Evolutionary conservation across 2,888 invertebrate species (phyloP), one percentile per base, ranked within the genome.

Genomic region (Coecobrya sp.): DNA sequence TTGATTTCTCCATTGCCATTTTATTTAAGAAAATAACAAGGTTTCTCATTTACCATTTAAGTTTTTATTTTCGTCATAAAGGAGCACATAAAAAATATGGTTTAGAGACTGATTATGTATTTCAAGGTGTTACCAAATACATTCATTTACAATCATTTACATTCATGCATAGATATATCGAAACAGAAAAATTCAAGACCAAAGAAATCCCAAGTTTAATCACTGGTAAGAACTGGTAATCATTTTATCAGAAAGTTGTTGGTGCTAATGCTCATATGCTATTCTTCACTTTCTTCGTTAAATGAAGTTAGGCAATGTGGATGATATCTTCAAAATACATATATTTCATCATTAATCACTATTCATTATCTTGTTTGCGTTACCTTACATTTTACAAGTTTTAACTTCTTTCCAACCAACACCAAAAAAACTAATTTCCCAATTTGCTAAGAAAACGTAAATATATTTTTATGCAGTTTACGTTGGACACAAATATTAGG

Each of bases 201-300:
- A 84, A 84, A 84, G 65, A 84, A 49, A 62, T 84, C 22, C 84
- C 65, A 88, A 79, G 30, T n/a, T 49, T 25, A 87, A 86, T 25
- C 30, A 73, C 36, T 52, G 49, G 52, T 27, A 16, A 52, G 8
- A 55, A 73, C 73, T 62, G 55, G 76, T 55, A 86, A 84, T 84
- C 62, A 82, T 42, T 19, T n/a, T n/a, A 52, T 27, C 42, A 76
- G n/a, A 45, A 84, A 84, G 82, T 84, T 65, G 88, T 88, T 79
- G 88, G 88, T 88, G 88, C 88, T 88, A 88, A 79, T 88, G 88
- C 79, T 88, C 88, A 88, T n/a, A n/a, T 30, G 42, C 22, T 70
- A 27, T 52, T 49, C 27, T 70, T 70, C 68, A 65, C 22, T 81
- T 52, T 25, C 25, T 36, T 62, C 3, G 42, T 82, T 65, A 55